Evolutionary conservation across 2,888 invertebrate species (phyloP).

Genomic region (Barypeithes pellucidus): DNA sequence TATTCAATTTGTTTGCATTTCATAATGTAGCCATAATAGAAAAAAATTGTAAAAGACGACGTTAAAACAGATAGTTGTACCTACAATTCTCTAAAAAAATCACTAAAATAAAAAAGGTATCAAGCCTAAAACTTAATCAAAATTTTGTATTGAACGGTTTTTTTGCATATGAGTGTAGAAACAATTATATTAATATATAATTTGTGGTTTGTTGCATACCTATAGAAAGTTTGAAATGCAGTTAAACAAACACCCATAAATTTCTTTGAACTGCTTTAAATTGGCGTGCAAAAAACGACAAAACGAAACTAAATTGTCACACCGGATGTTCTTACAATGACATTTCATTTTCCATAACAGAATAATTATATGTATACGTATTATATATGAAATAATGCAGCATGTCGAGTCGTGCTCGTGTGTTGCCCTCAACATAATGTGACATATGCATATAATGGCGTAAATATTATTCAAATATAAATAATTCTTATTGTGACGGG

Average conservation of each 20-base stretch:
- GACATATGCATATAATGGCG: conserved; percentile 52
- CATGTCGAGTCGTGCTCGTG: conserved; percentile 26
- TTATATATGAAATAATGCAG: conserved; percentile 41
- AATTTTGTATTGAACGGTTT: too few species aligned
- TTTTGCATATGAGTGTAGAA: too few species aligned
- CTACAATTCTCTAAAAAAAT: too few species aligned
- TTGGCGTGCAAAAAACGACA: conserved; percentile 37
- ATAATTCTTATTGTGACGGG: conserved; percentile 44
- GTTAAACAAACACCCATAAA: not conserved
- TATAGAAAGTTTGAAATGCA: not conserved
- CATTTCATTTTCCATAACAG: conserved; percentile 49
- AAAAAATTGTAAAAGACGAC: too few species aligned
- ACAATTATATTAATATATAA: too few species aligned
- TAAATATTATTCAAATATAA: conserved; percentile 53
- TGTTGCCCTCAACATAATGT: conserved; percentile 40
- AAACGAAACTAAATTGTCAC: conserved; percentile 16
- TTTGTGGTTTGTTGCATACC: too few species aligned
- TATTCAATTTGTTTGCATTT: too few species aligned
- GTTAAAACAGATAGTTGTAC: too few species aligned
- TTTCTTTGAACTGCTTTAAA: conserved; percentile 2
- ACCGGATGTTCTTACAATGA: conserved; percentile 41
- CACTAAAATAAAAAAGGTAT: too few species aligned
- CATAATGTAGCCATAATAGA: too few species aligned
- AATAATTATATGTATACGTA: conserved; percentile 47
- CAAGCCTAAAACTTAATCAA: too few species aligned